Evolutionary conservation across 2,888 invertebrate genomes (phyloP).

Genomic region (Drosophila austrosaltans): DNA sequence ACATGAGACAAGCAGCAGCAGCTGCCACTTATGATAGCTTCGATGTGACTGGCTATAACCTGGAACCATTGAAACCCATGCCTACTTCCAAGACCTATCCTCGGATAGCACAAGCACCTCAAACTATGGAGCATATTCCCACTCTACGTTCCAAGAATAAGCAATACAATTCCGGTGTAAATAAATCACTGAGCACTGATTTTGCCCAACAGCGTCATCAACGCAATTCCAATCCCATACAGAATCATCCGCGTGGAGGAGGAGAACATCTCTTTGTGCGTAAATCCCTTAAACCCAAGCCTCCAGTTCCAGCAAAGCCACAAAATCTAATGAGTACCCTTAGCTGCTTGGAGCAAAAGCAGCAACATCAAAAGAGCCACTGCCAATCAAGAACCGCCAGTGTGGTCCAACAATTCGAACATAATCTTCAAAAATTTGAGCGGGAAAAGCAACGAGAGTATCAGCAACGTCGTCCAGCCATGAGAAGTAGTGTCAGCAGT

Average conservation of each 20-base stretch:
- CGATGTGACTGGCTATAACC: constrained; percentile 83
- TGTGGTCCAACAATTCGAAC: constrained; percentile 83
- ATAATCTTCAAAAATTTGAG: constrained; percentile 86
- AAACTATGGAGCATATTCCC: constrained; percentile 80
- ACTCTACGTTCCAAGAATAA: constrained; percentile 81
- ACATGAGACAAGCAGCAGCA: constrained; percentile 82
- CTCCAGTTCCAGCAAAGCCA: constrained; percentile 81
- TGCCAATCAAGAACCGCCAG: constrained; percentile 79
- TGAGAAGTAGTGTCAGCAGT: constrained; percentile 81
- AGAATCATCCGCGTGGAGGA: constrained; percentile 19
- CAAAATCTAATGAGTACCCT: constrained; percentile 78
- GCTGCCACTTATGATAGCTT: constrained; percentile 80
- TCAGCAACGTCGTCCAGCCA: constrained; percentile 64
- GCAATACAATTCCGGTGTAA: constrained; percentile 82
- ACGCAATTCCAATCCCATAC: constrained; percentile 76
- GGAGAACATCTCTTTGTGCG: constrained; percentile 65
- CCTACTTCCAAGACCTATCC: constrained; percentile 82
- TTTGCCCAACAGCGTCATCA: constrained; percentile 82
- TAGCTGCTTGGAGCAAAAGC: constrained; percentile 59
- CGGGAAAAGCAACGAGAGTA: constrained; percentile 72
- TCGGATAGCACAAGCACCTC: constrained; percentile 50
- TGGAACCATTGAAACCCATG: constrained; percentile 72
- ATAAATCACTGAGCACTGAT: constrained; percentile 83
- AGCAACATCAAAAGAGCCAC: constrained; percentile 18
- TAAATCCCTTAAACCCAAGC: constrained; percentile 77